Evolutionary conservation across 2,113 vertebrate genomes (phyloP), one percentile per base, ranked within the genome.

Genomic region (Atrichornis clamosus): DNA sequence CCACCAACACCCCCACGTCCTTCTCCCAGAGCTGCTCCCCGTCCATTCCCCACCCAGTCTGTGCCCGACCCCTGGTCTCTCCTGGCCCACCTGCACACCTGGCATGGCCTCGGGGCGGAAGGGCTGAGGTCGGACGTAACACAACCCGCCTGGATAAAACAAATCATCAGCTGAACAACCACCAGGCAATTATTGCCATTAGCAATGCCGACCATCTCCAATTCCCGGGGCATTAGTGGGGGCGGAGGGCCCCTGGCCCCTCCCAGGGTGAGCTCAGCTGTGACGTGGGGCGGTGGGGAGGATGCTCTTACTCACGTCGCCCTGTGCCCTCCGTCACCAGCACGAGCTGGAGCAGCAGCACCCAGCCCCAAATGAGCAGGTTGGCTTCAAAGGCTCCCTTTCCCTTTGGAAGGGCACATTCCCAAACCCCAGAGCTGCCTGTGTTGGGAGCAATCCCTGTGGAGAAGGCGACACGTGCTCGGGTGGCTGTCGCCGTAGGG

Each of bases 11-110:
- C 68, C 24, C 26, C n/a, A 6, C 3, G 10, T 9, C 12, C 35
- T 32, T 16, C 69, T 63, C 22, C 23, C 49, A 1, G 47, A 46
- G 47, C 87, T 30, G 59, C 22, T 65, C 14, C 4, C 27, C 53
- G 18, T 18, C 33, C 39, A 0, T 2, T 21, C 33, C 49, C 49
- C 20, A 26, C 49, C 68, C 81, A 17, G n/a, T 18, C 15, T 1
- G 23, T 7, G 19, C 12, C 60, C 8, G 8, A 27, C 33, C 52
- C 58, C 1, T 0, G 5, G 2, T 33, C 53, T 9, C 56, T 52
- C 80, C 87, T 8, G 11, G 28, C 60, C 50, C 82, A 35, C 5
- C 58, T 6, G 76, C 15, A 4, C 49, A 4, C 30, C 37, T 2
- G 1, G 17, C 49, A 3, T 8, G 81, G 82, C 78, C 89, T 33